phyloP scores from a whole-genome alignment of 2,888 invertebrate species.

The Melanostoma mellinum region DNA sequence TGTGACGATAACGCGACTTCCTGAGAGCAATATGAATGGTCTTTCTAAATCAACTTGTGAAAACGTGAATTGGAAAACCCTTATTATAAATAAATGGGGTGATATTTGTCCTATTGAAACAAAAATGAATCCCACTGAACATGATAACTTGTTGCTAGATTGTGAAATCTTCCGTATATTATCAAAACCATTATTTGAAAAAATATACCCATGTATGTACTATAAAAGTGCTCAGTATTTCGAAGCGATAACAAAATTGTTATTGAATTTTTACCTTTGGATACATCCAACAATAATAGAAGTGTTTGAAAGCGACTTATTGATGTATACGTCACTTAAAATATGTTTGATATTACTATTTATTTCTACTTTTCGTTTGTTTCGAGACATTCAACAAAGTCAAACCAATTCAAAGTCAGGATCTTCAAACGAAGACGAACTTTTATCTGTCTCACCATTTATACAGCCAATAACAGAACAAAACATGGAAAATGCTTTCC shows the following conservation, averaged over 20 bases:
- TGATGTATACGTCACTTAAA: constrained; percentile 25
- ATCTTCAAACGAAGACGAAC: neutral
- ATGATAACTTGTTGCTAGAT: constrained; percentile 11
- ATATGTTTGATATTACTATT: constrained; percentile 41
- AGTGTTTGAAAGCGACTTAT: constrained; percentile 27
- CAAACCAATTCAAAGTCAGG: neutral
- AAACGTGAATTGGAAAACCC: constrained; percentile 54
- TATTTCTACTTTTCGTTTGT: constrained; percentile 30
- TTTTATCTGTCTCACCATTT: neutral
- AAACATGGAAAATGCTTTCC: no score
- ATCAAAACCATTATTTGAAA: constrained; percentile 7
- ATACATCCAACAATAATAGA: constrained; percentile 6
- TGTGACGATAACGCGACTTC: constrained; percentile 3
- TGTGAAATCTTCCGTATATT: constrained; percentile 22
- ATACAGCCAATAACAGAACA: neutral
- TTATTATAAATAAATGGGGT: constrained; percentile 41
- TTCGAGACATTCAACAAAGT: constrained; percentile 12
- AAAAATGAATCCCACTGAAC: constrained; percentile 17
- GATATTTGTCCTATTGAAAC: constrained; percentile 30
- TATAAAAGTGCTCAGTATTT: constrained; percentile 27
- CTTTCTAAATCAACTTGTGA: constrained; percentile 36
- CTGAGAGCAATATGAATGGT: constrained; percentile 34
- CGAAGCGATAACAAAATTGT: constrained; percentile 22
- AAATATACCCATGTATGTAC: constrained; percentile 14
- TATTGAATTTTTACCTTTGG: constrained; percentile 25